Percentiles rank a stretch among this genome's conserved stretches.
phyloP scores from a whole-genome alignment of 2,888 invertebrate genomes.

The Elysia crispata region DNA sequence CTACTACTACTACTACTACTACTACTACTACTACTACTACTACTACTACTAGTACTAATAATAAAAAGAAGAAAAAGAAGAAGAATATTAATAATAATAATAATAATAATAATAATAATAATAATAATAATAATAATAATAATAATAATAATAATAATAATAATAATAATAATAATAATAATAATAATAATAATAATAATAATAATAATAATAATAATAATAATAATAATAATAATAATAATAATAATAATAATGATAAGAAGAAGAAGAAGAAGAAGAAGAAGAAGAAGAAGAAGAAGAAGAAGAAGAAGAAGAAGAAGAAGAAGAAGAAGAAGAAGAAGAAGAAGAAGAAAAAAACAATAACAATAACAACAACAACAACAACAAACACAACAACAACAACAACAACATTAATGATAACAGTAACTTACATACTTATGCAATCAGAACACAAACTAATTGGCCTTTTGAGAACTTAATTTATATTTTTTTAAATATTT shows the following conservation, averaged over 20 bases:
- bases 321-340: background rate
- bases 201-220: background rate
- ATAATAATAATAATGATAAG: slow-evolving; percentile 16
- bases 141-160: slow-evolving; percentile 13
- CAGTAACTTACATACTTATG: too few species aligned
- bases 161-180: background rate
- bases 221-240: slow-evolving; percentile 18
- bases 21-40: too few species aligned
- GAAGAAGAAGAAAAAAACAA: background rate
- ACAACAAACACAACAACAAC: too few species aligned
- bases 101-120: background rate
- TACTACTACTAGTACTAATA: background rate
- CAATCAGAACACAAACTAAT: too few species aligned
- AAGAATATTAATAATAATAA: background rate
- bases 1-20: too few species aligned
- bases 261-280: background rate
- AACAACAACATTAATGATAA: too few species aligned
- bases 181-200: slow-evolving; percentile 16
- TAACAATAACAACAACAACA: too few species aligned
- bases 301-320: background rate
- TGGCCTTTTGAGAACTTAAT: too few species aligned
- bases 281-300: too few species aligned
- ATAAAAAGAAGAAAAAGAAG: too few species aligned
- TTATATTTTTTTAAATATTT: too few species aligned
- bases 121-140: slow-evolving; percentile 23